These are phyloP conservation scores for Brachyistius frenatus DNA, from an alignment of 2,113 vertebrate species.

Conservation along the genomic window DNA sequence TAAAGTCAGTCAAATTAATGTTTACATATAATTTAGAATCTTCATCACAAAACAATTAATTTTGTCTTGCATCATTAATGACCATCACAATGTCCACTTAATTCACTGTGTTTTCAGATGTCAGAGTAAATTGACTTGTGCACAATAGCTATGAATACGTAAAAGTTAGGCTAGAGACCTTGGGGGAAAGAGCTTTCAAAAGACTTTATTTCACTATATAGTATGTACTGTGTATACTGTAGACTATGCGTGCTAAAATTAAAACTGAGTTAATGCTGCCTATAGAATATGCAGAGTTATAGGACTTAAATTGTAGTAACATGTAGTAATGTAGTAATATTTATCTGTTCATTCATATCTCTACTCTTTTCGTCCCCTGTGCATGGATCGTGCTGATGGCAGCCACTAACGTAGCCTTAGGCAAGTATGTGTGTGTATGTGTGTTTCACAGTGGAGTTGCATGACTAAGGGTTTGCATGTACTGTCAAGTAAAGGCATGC, in stretches of 20 bases:
- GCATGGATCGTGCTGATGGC: constrained; percentile 36
- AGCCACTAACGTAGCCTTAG: constrained; percentile 32
- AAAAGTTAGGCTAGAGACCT: background rate
- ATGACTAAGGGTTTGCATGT: constrained; percentile 65
- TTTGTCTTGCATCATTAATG: too few species aligned
- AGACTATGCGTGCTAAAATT: background rate
- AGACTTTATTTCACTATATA: background rate
- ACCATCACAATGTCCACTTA: background rate
- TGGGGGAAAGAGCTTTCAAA: background rate
- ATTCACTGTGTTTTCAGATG: constrained; percentile 18
- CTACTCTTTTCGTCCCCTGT: background rate
- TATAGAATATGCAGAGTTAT: background rate
- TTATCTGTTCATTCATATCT: background rate
- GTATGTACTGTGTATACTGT: too few species aligned
- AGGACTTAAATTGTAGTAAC: background rate
- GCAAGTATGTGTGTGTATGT: constrained; percentile 25
- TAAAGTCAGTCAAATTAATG: too few species aligned
- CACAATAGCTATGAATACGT: constrained; percentile 23
- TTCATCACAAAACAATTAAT: too few species aligned
- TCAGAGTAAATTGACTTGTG: constrained; percentile 19
- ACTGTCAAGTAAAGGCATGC: constrained; percentile 57
- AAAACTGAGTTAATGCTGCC: background rate
- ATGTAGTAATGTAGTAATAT: background rate
- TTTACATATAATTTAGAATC: too few species aligned
- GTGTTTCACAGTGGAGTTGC: constrained; percentile 47